These are phyloP conservation scores for Phyllopteryx taeniolatus DNA, from an alignment of 2,113 vertebrate species.

Conservation along the genomic window DNA sequence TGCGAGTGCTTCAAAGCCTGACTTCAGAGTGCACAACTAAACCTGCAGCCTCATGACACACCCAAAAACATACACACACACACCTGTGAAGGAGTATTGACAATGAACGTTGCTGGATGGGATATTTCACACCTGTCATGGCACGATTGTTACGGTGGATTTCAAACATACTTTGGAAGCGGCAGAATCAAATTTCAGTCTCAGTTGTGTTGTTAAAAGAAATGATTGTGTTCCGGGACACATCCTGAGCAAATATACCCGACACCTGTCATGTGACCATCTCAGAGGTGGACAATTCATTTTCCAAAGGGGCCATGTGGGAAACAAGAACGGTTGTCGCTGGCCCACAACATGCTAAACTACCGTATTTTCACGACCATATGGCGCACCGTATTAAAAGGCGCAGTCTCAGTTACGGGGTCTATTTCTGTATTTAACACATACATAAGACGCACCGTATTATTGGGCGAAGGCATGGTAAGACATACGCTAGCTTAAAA, in stretches of 20 bases:
- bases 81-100: not conserved
- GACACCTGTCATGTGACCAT: conserved; percentile 11
- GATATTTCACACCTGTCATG: not conserved
- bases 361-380: no score
- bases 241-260: conserved; percentile 42
- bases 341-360: no score
- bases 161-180: not conserved
- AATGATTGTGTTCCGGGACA: not conserved
- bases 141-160: not conserved
- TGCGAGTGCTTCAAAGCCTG: not conserved
- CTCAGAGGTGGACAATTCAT: no score
- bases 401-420: no score
- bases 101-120: not conserved
- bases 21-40: not conserved
- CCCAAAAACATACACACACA: not conserved
- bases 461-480: no score
- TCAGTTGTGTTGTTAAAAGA: not conserved
- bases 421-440: no score
- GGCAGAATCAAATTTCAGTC: not conserved
- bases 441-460: no score
- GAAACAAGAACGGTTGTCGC: no score
- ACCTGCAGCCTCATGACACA: not conserved
- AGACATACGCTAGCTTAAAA: no score
- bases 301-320: no score
- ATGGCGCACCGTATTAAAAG: no score